Evolutionary conservation across 2,113 vertebrate species (phyloP).

Genomic region (Pseudorasbora parva): DNA sequence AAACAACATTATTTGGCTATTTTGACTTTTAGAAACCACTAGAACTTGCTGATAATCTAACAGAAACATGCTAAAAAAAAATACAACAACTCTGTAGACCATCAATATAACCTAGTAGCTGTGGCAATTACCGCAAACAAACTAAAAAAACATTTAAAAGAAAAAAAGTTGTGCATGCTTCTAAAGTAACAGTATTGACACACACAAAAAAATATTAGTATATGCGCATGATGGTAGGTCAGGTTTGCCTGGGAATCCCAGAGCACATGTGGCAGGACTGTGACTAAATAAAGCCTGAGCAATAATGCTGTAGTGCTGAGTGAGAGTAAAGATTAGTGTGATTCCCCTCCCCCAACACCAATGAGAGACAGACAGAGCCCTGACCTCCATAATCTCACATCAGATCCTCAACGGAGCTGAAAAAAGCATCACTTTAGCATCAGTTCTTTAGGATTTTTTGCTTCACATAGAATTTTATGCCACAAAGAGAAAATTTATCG

Average conservation of each 20-base stretch:
- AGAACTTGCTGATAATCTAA: background rate
- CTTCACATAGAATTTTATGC: background rate
- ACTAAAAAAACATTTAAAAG: no score
- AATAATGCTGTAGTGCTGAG: conserved; percentile 28
- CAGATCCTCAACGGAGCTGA: background rate
- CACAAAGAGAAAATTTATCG: background rate
- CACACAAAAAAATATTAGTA: background rate
- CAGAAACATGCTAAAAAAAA: background rate
- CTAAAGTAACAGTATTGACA: background rate
- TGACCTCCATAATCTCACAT: conserved; percentile 32
- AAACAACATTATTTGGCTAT: background rate
- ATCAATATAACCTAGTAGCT: background rate
- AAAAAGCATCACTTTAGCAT: conserved; percentile 14
- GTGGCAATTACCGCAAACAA: background rate
- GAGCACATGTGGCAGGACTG: conserved; percentile 18
- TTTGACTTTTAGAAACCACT: background rate
- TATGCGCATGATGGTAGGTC: background rate
- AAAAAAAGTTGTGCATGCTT: background rate
- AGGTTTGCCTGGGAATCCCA: conserved; percentile 7
- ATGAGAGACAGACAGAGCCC: conserved; percentile 18
- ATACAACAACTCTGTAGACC: background rate
- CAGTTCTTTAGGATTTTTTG: background rate
- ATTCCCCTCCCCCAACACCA: conserved; percentile 28
- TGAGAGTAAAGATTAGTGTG: conserved; percentile 47
- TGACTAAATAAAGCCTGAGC: conserved; percentile 29